phyloP scores from a whole-genome alignment of 2,113 vertebrate species.

The Acrocephalus arundinaceus region DNA sequence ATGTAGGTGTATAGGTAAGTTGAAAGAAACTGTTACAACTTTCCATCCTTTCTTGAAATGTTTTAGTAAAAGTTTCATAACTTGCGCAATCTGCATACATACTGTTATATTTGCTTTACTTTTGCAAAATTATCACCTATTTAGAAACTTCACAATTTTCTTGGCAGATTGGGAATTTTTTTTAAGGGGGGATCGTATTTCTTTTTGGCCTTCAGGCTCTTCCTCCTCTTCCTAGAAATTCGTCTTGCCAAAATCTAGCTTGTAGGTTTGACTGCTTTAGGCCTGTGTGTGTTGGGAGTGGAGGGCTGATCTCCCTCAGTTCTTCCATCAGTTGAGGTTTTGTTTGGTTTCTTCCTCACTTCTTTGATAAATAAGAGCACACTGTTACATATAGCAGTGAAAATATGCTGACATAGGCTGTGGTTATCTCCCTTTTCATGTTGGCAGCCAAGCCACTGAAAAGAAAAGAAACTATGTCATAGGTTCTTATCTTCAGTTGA shows the following conservation, averaged over 20 bases:
- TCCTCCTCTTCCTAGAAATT: background rate
- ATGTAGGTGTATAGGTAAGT: background rate
- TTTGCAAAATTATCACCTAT: background rate
- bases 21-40: background rate
- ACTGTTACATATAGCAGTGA: background rate
- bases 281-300: accelerated
- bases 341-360: background rate
- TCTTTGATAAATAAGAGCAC: background rate
- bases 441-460: background rate
- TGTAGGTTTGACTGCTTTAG: background rate
- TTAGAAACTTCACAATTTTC: background rate
- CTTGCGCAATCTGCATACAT: accelerated
- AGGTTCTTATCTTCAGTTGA: background rate
- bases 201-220: background rate
- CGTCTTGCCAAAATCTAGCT: background rate
- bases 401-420: background rate
- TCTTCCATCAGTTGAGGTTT: background rate
- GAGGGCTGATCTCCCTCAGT: background rate
- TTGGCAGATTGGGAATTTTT: background rate
- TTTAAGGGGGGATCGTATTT: background rate
- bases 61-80: background rate
- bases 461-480: background rate
- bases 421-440: background rate
- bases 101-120: background rate
- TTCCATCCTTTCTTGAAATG: background rate